Evolutionary conservation across 2,113 vertebrate genomes (phyloP).

Genomic region (Mobula hypostoma): DNA sequence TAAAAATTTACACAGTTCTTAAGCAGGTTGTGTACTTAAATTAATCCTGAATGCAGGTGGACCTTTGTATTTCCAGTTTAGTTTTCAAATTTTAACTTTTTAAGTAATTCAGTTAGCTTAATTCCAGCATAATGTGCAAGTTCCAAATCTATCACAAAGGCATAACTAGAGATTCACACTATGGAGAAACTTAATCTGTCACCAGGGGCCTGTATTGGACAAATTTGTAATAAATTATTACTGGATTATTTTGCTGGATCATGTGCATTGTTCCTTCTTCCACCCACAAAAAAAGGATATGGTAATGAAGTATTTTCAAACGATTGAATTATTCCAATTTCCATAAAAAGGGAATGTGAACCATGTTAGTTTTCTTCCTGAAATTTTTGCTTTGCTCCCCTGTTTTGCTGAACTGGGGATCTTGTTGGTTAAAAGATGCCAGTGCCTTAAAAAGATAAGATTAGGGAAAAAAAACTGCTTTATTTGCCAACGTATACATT

Average conservation of each 20-base stretch:
- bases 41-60: neutral
- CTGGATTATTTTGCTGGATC: neutral
- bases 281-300: neutral
- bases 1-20: neutral
- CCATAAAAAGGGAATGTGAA: too few species aligned
- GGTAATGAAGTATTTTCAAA: neutral
- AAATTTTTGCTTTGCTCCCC: neutral
- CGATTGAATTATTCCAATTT: neutral
- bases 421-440: neutral
- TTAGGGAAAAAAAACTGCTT: too few species aligned
- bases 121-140: neutral
- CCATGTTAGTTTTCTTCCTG: neutral
- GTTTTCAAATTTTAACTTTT: neutral
- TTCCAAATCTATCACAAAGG: neutral
- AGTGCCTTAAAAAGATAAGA: too few species aligned
- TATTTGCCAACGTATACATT: too few species aligned
- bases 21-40: neutral
- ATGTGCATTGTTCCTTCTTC: neutral
- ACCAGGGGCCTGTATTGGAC: neutral
- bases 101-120: too few species aligned
- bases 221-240: neutral
- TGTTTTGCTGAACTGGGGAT: neutral
- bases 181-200: neutral
- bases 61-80: neutral
- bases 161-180: neutral